phyloP scores from a whole-genome alignment of 2,797 vertebrate species.

The Xerus rutilus region DNA sequence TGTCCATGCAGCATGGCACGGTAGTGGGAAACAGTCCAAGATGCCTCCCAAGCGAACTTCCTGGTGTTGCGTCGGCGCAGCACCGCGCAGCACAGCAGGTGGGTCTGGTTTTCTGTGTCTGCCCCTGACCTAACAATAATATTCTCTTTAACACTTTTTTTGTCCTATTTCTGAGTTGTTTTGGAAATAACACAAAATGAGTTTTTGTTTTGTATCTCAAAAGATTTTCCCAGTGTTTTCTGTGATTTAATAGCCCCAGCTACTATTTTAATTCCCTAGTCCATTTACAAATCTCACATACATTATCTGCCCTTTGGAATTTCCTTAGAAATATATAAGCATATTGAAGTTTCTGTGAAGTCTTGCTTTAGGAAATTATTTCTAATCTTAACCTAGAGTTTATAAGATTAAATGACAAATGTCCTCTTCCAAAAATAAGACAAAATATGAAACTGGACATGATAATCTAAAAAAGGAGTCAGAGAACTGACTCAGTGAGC shows the following conservation, averaged over 20 bases:
- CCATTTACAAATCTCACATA: not conserved
- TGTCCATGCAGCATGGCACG: too few relatives aligned
- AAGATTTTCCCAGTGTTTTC: not conserved
- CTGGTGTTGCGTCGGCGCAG: too few relatives aligned
- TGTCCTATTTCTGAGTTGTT: not conserved
- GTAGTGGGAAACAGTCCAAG: too few relatives aligned
- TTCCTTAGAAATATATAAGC: not conserved
- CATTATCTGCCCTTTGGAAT: not conserved
- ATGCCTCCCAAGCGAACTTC: too few relatives aligned
- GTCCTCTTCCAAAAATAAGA: not conserved
- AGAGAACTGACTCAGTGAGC: not conserved
- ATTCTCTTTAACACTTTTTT: not conserved
- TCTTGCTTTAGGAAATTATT: not conserved
- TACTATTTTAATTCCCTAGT: not conserved
- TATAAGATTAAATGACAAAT: not conserved
- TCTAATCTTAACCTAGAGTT: not conserved
- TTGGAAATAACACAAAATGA: not conserved
- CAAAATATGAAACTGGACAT: not conserved
- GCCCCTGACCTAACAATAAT: too few relatives aligned
- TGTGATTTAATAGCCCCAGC: not conserved
- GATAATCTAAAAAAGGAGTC: not conserved
- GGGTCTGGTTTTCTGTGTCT: too few relatives aligned
- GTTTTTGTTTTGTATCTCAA: not conserved
- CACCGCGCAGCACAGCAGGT: too few relatives aligned
- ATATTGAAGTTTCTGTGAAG: not conserved